Percentiles rank a stretch among this genome's conserved stretches.
phyloP scores from a whole-genome alignment of 2,888 invertebrate genomes.

The Zygogramma bicolorata region DNA sequence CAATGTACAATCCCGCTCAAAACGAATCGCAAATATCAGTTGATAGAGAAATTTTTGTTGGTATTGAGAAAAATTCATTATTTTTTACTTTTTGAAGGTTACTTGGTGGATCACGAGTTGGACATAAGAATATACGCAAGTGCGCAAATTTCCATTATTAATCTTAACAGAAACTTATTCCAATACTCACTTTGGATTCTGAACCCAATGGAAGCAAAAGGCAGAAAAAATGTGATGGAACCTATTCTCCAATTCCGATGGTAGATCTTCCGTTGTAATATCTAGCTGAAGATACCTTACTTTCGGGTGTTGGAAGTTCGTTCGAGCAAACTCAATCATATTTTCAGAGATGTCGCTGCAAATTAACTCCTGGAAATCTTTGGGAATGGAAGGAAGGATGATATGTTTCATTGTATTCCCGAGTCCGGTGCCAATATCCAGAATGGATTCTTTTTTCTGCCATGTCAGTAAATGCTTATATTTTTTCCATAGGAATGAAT shows the following conservation, averaged over 20 bases:
- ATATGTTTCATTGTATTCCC: constrained; percentile 72
- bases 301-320: constrained; percentile 65
- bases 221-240: constrained; percentile 78
- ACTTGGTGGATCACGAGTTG: no score
- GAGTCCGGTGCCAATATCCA: constrained; percentile 78
- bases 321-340: constrained; percentile 77
- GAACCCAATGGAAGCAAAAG: constrained; percentile 80
- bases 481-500: not conserved
- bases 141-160: no score
- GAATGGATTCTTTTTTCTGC: constrained; percentile 16
- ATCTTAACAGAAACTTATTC: no score
- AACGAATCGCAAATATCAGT: no score
- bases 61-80: no score
- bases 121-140: no score
- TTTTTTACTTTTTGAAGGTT: no score
- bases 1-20: no score
- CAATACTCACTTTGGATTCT: constrained; percentile 72
- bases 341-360: constrained; percentile 78
- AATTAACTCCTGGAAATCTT: constrained; percentile 67
- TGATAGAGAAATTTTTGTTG: no score
- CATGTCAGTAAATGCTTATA: constrained; percentile 7
- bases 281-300: constrained; percentile 69
- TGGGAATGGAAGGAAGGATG: constrained; percentile 71
- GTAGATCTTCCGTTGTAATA: constrained; percentile 68
- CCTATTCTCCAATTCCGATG: constrained; percentile 63